Evolutionary conservation across 2,888 invertebrate genomes (phyloP), one percentile per base, ranked within the genome.

Genomic region (Strigamia maritima): DNA sequence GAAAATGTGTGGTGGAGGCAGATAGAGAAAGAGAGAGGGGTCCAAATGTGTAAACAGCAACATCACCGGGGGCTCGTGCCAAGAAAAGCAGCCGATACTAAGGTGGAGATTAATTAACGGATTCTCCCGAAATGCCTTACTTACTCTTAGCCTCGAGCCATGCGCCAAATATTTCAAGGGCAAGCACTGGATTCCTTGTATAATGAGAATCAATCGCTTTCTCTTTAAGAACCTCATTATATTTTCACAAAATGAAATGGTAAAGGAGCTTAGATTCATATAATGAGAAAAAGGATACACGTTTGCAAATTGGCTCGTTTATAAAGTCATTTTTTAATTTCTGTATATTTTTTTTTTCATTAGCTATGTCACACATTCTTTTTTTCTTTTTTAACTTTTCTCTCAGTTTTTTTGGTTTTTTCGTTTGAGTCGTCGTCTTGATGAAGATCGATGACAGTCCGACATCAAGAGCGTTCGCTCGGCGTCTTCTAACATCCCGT

Each of bases 61-160:
- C 26, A 26, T 28, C 26, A 1, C 70, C 28, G 16, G 70, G 12
- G 28, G 70, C 28, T 70, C 70, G 28, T 70, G 70, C 70, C 70
- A 70, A 70, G 70, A 70, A 70, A 70, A 28, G 70, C 70, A 28
- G 24, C 14, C 10, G 70, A 70, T 70, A 70, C 70, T 12, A 22
- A 70, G 70, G 70, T 70, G n/a, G 70, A 70, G 70, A 70, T 70
- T 70, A 70, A 70, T 70, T 70, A 70, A 70, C 26, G 70, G 70
- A 70, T 28, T 28, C 28, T 12, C 28, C 14, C 14, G 26, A 28
- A n/a, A 2, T 28, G 14, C 70, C 70, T 28, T 28, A 24, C 70
- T 28, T 60, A 24, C 24, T 24, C 24, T n/a, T 28, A 28, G 26
- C 70, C 70, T 70, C 28, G 28, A 26, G 24, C 16, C 70, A 26